Percentiles rank a stretch among this genome's conserved stretches.
Evolutionary conservation across 2,113 vertebrate genomes (phyloP).

Genomic region (Patagioenas fasciata): DNA sequence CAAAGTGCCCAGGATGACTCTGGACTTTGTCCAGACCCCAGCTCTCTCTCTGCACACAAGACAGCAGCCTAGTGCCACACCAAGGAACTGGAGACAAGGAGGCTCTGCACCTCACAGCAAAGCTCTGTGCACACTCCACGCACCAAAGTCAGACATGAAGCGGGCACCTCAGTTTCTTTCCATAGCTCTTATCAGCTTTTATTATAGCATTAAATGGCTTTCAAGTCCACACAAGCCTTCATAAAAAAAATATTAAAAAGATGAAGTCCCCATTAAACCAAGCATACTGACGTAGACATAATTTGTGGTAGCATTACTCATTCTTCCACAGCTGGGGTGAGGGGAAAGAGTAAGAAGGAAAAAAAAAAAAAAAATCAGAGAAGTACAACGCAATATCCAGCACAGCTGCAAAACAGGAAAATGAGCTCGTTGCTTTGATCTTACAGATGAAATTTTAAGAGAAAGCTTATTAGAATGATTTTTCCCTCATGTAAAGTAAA

Average conservation of each 20-base stretch:
- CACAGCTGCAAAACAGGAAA: neutral
- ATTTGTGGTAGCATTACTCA: neutral
- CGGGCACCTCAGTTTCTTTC: neutral
- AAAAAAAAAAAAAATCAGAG: neutral
- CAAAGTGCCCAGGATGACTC: accelerated
- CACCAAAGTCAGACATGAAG: accelerated
- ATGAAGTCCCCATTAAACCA: neutral
- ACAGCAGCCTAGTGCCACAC: neutral
- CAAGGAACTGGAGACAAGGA: neutral
- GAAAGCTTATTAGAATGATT: neutral
- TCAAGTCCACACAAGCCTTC: neutral
- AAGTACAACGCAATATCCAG: neutral
- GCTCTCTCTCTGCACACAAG: neutral
- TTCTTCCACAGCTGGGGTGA: neutral
- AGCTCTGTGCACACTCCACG: neutral
- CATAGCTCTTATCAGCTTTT: neutral
- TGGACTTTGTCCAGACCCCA: neutral
- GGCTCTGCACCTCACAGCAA: accelerated
- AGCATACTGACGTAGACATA: neutral
- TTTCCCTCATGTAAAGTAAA: neutral
- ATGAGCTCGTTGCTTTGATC: neutral
- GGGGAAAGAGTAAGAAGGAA: too few relatives aligned
- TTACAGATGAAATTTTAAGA: neutral
- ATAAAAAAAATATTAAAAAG: neutral
- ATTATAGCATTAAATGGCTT: neutral